Base-by-base conservation (phyloP, 23 tunicate genomes). In the Halocynthia roretzi region DNA sequence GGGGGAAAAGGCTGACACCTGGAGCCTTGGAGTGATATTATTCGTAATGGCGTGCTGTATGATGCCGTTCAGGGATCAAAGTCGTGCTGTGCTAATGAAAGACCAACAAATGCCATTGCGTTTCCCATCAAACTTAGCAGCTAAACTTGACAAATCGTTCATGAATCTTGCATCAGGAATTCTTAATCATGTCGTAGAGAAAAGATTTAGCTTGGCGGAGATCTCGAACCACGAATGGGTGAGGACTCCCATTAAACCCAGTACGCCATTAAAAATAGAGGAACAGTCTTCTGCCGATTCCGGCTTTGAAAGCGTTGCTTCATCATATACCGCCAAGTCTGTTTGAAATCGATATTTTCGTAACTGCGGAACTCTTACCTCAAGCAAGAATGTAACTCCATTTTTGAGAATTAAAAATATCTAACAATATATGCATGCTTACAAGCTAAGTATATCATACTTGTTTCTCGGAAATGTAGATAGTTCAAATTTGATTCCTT, bases 21-120 rank as follows among this genome's bases (percentile, higher is more conserved):
- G 93, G 93, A 87, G 93, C 78, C 21, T 87, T 68, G 93, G 93
- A 10, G 93, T 87, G 14, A 87, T 87, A 53, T 62, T 87, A 75
- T 87, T 69, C 49, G 82, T 87, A 57, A 81, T 87, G 86, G 68
- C 75, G 5, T 81, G 83, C 67, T 23, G 73, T 53, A 70, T 72
- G 15, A 87, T 87, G 93, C 93, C 93, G 21, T 87, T 81, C 73
- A 80, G 93, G 11, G 93, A 87, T 77, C 53, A 80, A 8, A 76
- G 70, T 60, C 61, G 81, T 19, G 44, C 64, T 8, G 61, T 51
- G 56, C 51, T 87, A 5, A 51, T 87, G 7, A 60, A 71, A 10
- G 93, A 87, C 19, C 93, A 87, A 63, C 53, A 81, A 71, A 17
- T 71, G 23, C 7, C 83, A 0, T 58, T 70, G 6, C 67, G 71